These are phyloP conservation scores for Halyomorpha halys DNA, from an alignment of 1,140 invertebrate genomes.

Conservation along the genomic window DNA sequence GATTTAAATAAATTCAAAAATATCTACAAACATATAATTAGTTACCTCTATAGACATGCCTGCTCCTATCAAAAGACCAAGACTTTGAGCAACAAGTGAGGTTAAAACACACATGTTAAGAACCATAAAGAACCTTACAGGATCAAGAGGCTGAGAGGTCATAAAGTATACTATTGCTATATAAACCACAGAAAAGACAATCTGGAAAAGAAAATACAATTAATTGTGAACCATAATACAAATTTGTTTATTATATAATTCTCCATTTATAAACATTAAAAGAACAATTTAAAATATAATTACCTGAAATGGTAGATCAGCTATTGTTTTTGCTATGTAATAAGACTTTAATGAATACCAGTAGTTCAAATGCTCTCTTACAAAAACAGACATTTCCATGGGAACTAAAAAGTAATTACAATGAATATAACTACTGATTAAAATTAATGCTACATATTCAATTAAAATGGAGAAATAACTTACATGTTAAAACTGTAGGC, in stretches of 20 bases:
- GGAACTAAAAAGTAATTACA: constrained; percentile 64
- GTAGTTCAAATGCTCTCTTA: constrained; percentile 90
- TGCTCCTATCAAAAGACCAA: constrained; percentile 85
- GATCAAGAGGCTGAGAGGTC: constrained; percentile 83
- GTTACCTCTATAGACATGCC: constrained; percentile 78
- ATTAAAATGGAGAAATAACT: constrained; percentile 32
- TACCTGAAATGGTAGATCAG: constrained; percentile 40
- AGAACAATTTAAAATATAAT: not conserved
- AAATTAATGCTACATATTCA: not conserved
- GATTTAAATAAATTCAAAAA: not conserved
- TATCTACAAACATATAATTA: constrained; percentile 2
- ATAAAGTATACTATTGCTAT: constrained; percentile 90
- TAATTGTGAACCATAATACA: not conserved
- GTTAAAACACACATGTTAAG: constrained; percentile 77
- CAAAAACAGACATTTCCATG: constrained; percentile 86
- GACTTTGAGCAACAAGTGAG: constrained; percentile 81
- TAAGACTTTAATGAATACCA: constrained; percentile 96
- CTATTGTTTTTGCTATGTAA: constrained; percentile 89
- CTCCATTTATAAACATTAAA: not conserved
- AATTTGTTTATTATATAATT: not conserved
- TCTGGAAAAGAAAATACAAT: constrained; percentile 43
- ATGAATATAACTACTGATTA: not conserved
- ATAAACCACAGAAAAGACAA: constrained; percentile 81
- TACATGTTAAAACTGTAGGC: constrained; percentile 64
- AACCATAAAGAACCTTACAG: constrained; percentile 76